These are phyloP conservation scores for Phalloptychus januarius DNA, from an alignment of 2,797 vertebrate genomes.

Conservation along the genomic window DNA sequence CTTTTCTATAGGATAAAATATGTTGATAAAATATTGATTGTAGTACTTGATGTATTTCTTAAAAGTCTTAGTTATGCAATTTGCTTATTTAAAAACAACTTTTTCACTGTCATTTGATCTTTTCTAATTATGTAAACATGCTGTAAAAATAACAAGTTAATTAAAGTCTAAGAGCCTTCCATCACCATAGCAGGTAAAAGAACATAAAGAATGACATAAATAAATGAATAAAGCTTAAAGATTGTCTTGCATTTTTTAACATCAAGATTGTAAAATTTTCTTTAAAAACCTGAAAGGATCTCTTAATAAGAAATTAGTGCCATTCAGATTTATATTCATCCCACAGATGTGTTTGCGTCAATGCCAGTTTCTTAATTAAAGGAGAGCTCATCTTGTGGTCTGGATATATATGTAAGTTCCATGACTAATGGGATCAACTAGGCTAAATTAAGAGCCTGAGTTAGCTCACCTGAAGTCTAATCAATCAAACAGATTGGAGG, in stretches of 20 bases:
- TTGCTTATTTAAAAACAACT: not conserved
- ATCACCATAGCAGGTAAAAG: not conserved
- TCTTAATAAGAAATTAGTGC: not conserved
- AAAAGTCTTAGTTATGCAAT: too few relatives aligned
- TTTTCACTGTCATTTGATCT: not conserved
- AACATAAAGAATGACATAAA: too few relatives aligned
- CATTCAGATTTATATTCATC: not conserved
- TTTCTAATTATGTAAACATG: not conserved
- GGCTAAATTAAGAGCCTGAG: not conserved
- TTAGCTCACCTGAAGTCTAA: slow-evolving; percentile 1
- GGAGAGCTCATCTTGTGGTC: not conserved
- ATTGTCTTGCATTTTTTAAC: too few relatives aligned
- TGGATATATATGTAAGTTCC: not conserved
- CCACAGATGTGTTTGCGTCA: not conserved
- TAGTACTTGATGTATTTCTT: too few relatives aligned
- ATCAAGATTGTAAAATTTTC: too few relatives aligned
- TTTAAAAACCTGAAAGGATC: not conserved
- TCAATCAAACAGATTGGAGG: slow-evolving; percentile 1
- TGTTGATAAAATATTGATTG: too few relatives aligned
- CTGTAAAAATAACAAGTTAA: not conserved
- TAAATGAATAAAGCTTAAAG: not conserved
- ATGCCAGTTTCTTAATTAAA: not conserved
- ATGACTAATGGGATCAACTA: not conserved
- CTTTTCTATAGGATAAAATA: too few relatives aligned
- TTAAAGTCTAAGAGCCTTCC: not conserved